Conservation (phyloP, 2,888 invertebrate species). For the Machimus atricapillus region DNA sequence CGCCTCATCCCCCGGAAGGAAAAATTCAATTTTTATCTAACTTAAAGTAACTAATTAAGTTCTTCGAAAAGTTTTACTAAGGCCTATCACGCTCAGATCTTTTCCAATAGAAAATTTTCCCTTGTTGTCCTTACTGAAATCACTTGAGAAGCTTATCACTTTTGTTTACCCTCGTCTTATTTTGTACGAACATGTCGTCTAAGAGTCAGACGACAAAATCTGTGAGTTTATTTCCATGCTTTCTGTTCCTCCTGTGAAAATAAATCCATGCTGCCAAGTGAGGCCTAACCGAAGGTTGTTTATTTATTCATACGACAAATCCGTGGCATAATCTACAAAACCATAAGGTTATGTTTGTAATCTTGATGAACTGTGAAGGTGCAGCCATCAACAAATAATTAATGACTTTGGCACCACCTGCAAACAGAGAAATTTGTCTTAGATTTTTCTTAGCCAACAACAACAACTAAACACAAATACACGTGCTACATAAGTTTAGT, state of each 20-base stretch:
- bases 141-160: not conserved
- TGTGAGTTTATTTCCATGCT: not conserved
- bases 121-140: not conserved
- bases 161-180: not conserved
- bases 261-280: not conserved
- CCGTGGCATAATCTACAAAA: not conserved
- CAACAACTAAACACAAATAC: not conserved
- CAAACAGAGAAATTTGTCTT: not conserved
- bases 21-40: not conserved
- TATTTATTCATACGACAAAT: constrained; percentile 19
- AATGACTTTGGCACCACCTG: not conserved
- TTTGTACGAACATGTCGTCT: not conserved
- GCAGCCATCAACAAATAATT: not conserved
- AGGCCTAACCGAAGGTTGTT: not conserved
- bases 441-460: not conserved
- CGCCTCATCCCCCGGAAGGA: not conserved
- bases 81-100: not conserved
- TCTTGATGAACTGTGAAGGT: constrained; percentile 22
- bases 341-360: constrained; percentile 3
- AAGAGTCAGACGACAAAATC: not conserved
- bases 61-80: not conserved
- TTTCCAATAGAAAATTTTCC: not conserved
- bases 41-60: not conserved
- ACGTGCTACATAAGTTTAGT: not conserved
- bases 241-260: not conserved